phyloP scores from a whole-genome alignment of 2,797 vertebrate species.

The Glyptemys insculpta region DNA sequence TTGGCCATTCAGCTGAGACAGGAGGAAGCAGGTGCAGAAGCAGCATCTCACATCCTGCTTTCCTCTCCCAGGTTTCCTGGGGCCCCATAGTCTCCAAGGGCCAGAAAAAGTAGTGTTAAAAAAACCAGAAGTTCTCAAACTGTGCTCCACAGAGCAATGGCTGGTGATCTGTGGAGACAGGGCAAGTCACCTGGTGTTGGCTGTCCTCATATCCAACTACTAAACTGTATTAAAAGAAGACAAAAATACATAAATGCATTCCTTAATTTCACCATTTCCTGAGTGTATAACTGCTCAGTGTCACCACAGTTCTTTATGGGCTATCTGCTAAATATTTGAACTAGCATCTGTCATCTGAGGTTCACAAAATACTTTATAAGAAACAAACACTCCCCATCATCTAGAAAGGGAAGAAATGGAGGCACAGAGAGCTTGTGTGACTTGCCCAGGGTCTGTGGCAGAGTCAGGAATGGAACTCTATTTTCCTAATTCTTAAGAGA shows the following conservation, averaged over 20 bases:
- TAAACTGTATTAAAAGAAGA: neutral
- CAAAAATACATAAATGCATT: neutral
- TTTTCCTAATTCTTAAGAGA: neutral
- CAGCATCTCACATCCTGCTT: neutral
- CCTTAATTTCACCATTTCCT: neutral
- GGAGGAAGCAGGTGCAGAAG: neutral
- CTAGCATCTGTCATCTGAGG: neutral
- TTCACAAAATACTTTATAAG: neutral
- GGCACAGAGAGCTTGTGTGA: neutral
- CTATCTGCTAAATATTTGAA: neutral
- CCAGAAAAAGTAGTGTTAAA: neutral
- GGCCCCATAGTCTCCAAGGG: neutral
- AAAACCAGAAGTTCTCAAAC: neutral
- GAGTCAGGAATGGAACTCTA: neutral
- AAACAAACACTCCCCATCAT: neutral
- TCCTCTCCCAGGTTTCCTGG: neutral
- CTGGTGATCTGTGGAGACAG: neutral
- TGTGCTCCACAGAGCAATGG: neutral
- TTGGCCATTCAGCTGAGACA: neutral
- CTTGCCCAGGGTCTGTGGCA: neutral
- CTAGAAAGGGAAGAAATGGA: neutral
- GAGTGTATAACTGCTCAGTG: neutral
- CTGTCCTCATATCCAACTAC: neutral
- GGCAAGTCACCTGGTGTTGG: neutral
- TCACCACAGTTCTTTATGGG: neutral